phyloP scores from a whole-genome alignment of 2,888 invertebrate genomes.

The Melinaea menophilus region DNA sequence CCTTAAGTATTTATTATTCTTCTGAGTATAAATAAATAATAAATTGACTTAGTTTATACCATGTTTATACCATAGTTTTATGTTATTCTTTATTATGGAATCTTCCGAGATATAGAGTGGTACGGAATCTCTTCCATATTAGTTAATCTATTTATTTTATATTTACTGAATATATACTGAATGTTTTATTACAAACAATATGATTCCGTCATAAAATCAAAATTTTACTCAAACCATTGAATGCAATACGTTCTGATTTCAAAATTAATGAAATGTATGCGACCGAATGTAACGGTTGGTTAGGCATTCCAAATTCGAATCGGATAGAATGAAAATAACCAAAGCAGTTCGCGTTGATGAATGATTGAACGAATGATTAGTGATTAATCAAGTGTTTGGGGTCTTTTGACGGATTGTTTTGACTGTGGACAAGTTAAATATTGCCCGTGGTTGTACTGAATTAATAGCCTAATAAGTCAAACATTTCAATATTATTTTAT shows the following conservation, averaged over 20 bases:
- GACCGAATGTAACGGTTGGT: conserved; percentile 32
- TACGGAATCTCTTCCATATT: too few relatives aligned
- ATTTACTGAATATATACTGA: background rate
- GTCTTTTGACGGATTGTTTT: conserved; percentile 10
- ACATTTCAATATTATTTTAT: background rate
- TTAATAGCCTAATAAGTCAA: background rate
- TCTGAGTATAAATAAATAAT: too few relatives aligned
- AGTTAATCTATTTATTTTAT: too few relatives aligned
- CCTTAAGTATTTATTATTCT: too few relatives aligned
- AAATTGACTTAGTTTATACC: too few relatives aligned
- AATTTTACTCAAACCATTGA: background rate
- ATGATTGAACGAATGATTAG: conserved; percentile 24
- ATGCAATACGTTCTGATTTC: conserved; percentile 29
- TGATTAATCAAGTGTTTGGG: conserved; percentile 14
- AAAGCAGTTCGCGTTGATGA: conserved; percentile 23
- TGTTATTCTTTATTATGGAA: too few relatives aligned
- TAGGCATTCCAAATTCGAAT: conserved; percentile 33
- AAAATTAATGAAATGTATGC: conserved; percentile 35
- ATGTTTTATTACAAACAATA: background rate
- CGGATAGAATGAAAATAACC: conserved; percentile 32
- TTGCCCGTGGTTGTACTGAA: too few relatives aligned
- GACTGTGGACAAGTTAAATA: too few relatives aligned
- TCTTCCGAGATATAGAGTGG: too few relatives aligned
- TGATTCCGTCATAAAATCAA: background rate
- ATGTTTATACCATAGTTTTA: too few relatives aligned